These are phyloP conservation scores for Cephalotes varians DNA, from an alignment of 2,888 invertebrate species.

Conservation along the genomic window DNA sequence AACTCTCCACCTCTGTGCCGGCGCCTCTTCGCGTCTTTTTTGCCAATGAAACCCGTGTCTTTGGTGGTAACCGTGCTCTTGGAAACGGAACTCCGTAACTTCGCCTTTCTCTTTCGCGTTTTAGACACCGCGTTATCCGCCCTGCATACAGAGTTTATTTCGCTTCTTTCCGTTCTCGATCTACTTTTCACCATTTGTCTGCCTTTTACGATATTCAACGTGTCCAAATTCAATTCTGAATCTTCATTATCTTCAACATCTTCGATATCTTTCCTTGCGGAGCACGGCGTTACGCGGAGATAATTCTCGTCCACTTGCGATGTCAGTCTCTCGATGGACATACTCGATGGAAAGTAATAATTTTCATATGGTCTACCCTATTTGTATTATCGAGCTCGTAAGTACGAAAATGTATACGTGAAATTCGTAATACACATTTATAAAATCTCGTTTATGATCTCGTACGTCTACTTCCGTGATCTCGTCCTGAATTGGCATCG, in stretches of 20 bases:
- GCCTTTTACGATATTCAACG: slow-evolving; percentile 44
- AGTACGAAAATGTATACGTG: not conserved
- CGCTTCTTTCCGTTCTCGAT: slow-evolving; percentile 46
- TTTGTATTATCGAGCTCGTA: not conserved
- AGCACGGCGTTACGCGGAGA: slow-evolving; percentile 6
- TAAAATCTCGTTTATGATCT: not conserved
- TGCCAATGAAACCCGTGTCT: slow-evolving; percentile 68
- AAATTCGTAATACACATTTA: not conserved
- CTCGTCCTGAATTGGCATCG: not conserved
- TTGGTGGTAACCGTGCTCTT: slow-evolving; percentile 79
- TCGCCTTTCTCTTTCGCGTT: slow-evolving; percentile 74
- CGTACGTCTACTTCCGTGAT: not conserved
- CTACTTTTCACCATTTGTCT: slow-evolving; percentile 48
- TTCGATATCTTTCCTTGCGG: slow-evolving; percentile 3
- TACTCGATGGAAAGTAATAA: slow-evolving; percentile 15
- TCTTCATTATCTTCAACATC: slow-evolving; percentile 29
- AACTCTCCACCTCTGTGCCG: slow-evolving; percentile 68
- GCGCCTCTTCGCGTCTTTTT: slow-evolving; percentile 65
- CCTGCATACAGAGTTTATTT: slow-evolving; percentile 64
- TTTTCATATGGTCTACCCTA: not conserved
- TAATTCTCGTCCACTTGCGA: slow-evolving; percentile 37
- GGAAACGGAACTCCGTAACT: slow-evolving; percentile 76
- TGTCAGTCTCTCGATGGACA: slow-evolving; percentile 35
- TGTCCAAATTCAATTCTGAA: slow-evolving; percentile 64
- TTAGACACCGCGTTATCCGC: slow-evolving; percentile 71